These are phyloP conservation scores for Aptenodytes forsteri DNA, from an alignment of 2,113 vertebrate species.

Conservation along the genomic window DNA sequence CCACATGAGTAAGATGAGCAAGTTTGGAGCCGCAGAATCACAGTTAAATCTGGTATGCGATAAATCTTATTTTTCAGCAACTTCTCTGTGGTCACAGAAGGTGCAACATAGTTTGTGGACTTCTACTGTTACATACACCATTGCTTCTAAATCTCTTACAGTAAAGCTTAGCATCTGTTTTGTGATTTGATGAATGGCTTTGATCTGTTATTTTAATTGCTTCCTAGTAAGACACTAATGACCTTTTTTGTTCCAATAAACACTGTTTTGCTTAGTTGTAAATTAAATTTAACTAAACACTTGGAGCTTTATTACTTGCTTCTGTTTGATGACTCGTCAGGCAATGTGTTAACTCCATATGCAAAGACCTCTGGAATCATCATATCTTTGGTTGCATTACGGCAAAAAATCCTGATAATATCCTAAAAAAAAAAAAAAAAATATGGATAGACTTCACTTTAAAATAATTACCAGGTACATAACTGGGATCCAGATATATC, in stretches of 20 bases:
- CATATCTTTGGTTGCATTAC: conserved; percentile 4
- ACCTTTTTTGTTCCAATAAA: conserved; percentile 83
- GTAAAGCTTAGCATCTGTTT: conserved; percentile 79
- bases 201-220: conserved; percentile 80
- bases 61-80: conserved; percentile 17
- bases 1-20: neutral
- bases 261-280: conserved; percentile 77
- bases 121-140: conserved; percentile 31
- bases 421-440: conserved; percentile 66
- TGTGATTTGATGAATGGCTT: conserved; percentile 78
- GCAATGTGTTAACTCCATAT: conserved; percentile 41
- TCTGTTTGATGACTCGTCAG: conserved; percentile 34
- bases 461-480: conserved; percentile 13
- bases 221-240: conserved; percentile 81
- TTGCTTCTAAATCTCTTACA: conserved; percentile 66
- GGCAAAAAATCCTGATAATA: neutral
- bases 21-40: neutral
- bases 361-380: neutral
- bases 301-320: conserved; percentile 67
- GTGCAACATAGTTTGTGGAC: conserved; percentile 13
- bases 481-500: neutral
- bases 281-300: conserved; percentile 79
- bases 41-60: neutral
- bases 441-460: conserved; percentile 37
- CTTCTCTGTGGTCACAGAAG: conserved; percentile 8